Evolutionary conservation across 2,797 vertebrate genomes (phyloP), one percentile per base, ranked within the genome.

Genomic region (Hippopotamyrus pictus): DNA sequence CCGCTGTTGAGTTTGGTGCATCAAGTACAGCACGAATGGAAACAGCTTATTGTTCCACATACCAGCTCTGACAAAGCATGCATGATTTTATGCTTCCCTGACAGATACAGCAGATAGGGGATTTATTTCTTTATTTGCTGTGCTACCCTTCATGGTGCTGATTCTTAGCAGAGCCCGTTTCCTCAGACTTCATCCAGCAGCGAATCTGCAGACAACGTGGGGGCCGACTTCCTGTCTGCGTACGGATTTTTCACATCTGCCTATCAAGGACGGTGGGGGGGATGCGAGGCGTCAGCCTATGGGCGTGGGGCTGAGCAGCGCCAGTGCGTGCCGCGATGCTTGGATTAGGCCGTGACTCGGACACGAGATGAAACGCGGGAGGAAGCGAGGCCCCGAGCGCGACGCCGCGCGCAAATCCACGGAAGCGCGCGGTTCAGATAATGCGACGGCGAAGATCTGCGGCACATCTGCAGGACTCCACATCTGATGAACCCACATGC

Each of bases 41-140:
- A 50, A 22, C 17, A 22, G n/a, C 51, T 87, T 87, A 87, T 76
- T 76, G 57, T n/a, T 51, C 41, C 37, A 59, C 51, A 89, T 73
- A 73, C 57, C 84, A 33, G 25, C 84, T 73, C 48, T 87, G 83
- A 86, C 37, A 41, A 54, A 65, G 48, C 41, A 73, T n/a, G 7
- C 17, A 59, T 86, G 44, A 54, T 51, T n/a, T 73, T 44, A 59
- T 51, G 48, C 48, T 89, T 86, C 41, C 29, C 88, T 88, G 41
- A 89, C 53, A 76, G 85, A 79, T 29, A 87, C 59, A 54, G 62
- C 51, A 25, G 7, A 22, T 73, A 19, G 0, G 59, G 89, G 83
- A 73, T 86, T 86, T 86, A 79, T 79, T 69, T 29, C 62, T 69
- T 79, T 79, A 73, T 89, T 86, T 73, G 25, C 50, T n/a, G 50